Evolutionary conservation across 2,113 vertebrate species (phyloP), one percentile per base, ranked within the genome.

Genomic region (Podarcis raffonei): DNA sequence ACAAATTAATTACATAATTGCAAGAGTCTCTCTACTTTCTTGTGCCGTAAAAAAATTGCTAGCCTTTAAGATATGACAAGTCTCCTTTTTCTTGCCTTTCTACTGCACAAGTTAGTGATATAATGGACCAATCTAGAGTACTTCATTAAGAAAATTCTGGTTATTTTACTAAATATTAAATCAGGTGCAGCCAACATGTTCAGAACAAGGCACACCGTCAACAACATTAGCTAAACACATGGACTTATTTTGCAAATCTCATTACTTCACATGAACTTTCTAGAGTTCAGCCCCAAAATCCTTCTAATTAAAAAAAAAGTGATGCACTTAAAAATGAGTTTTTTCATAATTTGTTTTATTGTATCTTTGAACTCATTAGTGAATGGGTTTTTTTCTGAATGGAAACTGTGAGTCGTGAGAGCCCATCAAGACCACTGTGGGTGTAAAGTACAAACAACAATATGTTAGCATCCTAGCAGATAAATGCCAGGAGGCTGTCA

Each of bases 81-180:
- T 62, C 59, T 62, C 68, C 89, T 23, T 83, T 53, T 0, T 59
- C 32, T 77, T 76, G 62, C 57, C 53, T 62, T 62, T 62, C 59
- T 62, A 39, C 62, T 75, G 0, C 62, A 79, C 80, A 87, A 48
- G 4, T 66, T 90, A 72, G 85, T 81, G 87, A 94, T 92, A 87
- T 93, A 77, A 90, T 22, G 77, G 68, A 94, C 87, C 90, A 81
- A 69, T 86, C 92, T 91, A 94, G 91, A 81, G 92, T 75, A 48
- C 53, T 74, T 92, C 42, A 84, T 84, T 32, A 57, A 84, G 18
- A 18, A 32, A 13, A 30, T 83, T 83, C 30, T 22, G 30, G 20
- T 15, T 27, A 42, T 62, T 39, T 39, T 15, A 4, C 37, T 82
- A 71, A 69, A 69, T 68, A 48, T 91, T 87, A 88, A 77, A 88